Conservation (phyloP, 2,113 vertebrate species). For the Macaca mulatta region DNA sequence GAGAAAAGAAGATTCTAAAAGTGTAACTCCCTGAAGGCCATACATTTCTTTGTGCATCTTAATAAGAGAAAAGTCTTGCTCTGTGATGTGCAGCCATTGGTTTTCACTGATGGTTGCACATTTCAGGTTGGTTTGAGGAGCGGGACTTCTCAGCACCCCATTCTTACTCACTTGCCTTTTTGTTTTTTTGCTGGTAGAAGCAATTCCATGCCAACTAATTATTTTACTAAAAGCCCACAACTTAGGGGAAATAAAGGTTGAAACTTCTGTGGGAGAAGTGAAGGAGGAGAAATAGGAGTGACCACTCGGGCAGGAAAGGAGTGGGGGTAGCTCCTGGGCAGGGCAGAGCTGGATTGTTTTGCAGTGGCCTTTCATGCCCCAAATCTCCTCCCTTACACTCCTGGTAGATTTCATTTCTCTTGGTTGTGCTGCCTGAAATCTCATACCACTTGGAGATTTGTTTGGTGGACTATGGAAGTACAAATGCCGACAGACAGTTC, state of each 20-base stretch:
- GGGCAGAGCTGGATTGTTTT: not conserved
- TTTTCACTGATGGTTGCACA: not conserved
- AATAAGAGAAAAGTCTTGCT: not conserved
- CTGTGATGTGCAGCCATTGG: no score
- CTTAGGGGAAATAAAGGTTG: not conserved
- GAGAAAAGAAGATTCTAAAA: not conserved
- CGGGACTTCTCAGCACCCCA: not conserved
- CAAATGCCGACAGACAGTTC: not conserved
- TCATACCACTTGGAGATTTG: not conserved
- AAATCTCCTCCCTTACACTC: no score
- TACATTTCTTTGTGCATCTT: not conserved
- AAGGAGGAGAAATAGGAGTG: not conserved
- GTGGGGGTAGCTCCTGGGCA: not conserved
- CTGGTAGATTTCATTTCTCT: not conserved
- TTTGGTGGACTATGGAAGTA: not conserved
- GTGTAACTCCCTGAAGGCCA: not conserved
- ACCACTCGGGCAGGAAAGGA: not conserved
- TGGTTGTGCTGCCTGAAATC: not conserved
- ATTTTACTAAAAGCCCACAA: not conserved
- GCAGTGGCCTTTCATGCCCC: not conserved
- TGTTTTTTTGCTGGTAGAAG: not conserved
- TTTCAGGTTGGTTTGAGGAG: not conserved
- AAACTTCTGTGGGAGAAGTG: not conserved
- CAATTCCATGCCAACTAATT: not conserved
- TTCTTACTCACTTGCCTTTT: not conserved